Percentiles rank a stretch among this genome's conserved stretches.
Conservation (phyloP, 2,113 vertebrate genomes). For the Thomomys bottae region DNA sequence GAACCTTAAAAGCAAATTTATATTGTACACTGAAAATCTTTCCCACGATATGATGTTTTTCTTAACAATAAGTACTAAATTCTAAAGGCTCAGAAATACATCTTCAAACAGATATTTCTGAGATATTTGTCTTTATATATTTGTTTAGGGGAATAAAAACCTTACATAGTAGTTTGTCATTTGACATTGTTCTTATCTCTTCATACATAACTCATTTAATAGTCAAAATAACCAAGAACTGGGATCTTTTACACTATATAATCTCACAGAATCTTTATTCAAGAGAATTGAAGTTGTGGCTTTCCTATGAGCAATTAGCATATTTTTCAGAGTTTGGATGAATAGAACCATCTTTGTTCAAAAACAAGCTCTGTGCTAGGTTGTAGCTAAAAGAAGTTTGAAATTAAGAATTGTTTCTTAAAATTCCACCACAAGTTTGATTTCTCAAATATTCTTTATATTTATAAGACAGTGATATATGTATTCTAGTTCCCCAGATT, state of each 20-base stretch:
- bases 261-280: background rate
- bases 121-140: background rate
- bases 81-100: background rate
- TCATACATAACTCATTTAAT: background rate
- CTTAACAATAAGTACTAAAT: slow-evolving; percentile 2
- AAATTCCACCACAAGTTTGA: background rate
- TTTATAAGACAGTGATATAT: slow-evolving; percentile 4
- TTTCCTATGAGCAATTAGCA: background rate
- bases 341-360: background rate
- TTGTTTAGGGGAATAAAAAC: background rate
- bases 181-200: background rate
- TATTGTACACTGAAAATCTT: background rate
- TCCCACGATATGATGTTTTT: background rate
- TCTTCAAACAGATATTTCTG: background rate
- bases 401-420: background rate
- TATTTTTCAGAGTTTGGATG: background rate
- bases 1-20: background rate
- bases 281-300: background rate
- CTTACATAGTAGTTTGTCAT: background rate
- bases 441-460: background rate
- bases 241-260: background rate
- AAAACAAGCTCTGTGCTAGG: background rate
- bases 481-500: background rate
- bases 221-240: background rate
- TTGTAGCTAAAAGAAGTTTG: background rate